phyloP scores from a whole-genome alignment of 2,113 vertebrate genomes.

The Plecotus auritus region DNA sequence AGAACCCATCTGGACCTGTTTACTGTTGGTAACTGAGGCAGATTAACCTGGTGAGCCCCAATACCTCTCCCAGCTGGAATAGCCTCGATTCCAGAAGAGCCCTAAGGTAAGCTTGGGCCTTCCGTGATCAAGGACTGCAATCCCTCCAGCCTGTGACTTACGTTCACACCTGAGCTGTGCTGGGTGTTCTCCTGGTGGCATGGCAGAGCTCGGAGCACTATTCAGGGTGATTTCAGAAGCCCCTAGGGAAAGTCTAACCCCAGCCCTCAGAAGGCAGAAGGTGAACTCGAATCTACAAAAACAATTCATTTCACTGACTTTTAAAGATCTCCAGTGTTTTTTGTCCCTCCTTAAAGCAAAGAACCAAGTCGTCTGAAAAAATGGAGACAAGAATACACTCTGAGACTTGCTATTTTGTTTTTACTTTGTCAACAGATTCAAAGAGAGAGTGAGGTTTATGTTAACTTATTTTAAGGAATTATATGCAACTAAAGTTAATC shows the following conservation, averaged over 20 bases:
- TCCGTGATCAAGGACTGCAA: not conserved
- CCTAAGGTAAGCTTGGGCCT: not conserved
- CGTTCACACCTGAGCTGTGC: not conserved
- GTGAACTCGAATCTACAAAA: not conserved
- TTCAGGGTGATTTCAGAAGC: not conserved
- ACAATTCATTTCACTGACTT: not conserved
- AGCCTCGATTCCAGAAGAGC: not conserved
- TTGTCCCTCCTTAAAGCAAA: not conserved
- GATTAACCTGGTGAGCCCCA: not conserved
- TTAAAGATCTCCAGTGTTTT: not conserved
- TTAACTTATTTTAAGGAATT: not conserved
- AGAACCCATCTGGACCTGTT: not conserved
- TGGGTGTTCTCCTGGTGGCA: not conserved
- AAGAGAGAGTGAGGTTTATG: not conserved
- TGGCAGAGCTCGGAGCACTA: not conserved
- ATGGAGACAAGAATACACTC: not conserved
- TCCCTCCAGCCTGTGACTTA: not conserved
- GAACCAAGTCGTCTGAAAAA: not conserved
- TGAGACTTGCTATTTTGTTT: not conserved
- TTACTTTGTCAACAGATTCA: slow-evolving; percentile 18
- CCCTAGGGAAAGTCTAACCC: not conserved
- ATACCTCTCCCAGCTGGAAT: not conserved
- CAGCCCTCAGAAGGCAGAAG: not conserved
- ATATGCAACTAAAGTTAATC: not conserved
- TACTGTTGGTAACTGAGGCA: not conserved